These are phyloP conservation scores for Synergus itoensis DNA, from an alignment of 2,888 invertebrate species.

Conservation along the genomic window DNA sequence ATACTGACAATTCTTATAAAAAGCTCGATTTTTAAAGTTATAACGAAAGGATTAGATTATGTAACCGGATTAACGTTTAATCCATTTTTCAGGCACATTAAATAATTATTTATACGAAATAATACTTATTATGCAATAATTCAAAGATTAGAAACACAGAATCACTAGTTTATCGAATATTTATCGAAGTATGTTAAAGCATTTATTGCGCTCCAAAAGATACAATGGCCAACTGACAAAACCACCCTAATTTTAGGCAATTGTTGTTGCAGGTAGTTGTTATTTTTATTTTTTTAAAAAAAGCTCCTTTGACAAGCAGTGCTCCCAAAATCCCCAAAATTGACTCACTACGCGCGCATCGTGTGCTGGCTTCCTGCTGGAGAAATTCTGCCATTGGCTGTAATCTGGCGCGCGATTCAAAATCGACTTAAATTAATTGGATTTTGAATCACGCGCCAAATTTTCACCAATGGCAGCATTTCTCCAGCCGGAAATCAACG, in stretches of 20 bases:
- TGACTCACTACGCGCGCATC: too few species aligned
- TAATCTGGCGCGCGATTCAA: too few species aligned
- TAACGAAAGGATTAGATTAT: not conserved
- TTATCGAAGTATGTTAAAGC: not conserved
- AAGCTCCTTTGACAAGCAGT: not conserved
- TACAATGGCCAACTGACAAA: not conserved
- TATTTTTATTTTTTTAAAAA: not conserved
- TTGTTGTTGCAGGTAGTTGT: not conserved
- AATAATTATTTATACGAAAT: not conserved
- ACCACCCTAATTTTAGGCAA: not conserved
- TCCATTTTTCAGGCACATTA: not conserved
- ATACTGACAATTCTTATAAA: not conserved
- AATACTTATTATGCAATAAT: not conserved
- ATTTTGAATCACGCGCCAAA: too few species aligned
- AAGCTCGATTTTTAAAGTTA: not conserved
- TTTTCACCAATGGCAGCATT: too few species aligned
- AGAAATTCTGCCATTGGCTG: too few species aligned
- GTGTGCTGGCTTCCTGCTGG: too few species aligned
- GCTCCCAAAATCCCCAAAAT: too few species aligned
- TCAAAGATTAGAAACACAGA: not conserved
- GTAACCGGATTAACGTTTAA: not conserved
- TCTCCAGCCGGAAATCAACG: too few species aligned
- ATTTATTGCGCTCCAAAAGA: not conserved
- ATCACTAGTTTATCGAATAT: not conserved
- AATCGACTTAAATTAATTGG: too few species aligned